Conservation (phyloP, 37 sponge, comb jelly and placozoan genomes). For the Amphimedon queenslandica region DNA sequence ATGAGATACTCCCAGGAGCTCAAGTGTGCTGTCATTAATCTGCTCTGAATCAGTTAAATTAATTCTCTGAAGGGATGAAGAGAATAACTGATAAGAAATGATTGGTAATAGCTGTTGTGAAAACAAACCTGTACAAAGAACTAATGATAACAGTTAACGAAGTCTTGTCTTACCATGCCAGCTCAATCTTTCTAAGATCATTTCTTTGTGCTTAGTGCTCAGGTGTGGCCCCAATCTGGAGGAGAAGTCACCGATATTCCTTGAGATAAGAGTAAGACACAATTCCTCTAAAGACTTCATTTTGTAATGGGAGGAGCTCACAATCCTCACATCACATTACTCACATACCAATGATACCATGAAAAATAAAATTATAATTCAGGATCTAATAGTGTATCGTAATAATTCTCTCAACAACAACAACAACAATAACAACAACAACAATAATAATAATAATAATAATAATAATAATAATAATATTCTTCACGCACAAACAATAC, state of each 20-base stretch:
- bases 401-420: too few species aligned
- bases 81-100: slow-evolving; percentile 65
- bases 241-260: slow-evolving; percentile 37
- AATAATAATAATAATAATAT: neutral
- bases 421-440: too few species aligned
- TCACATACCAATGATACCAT: too few species aligned
- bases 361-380: too few species aligned
- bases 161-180: slow-evolving; percentile 61
- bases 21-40: slow-evolving; percentile 55
- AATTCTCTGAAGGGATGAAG: slow-evolving; percentile 48
- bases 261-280: slow-evolving; percentile 58
- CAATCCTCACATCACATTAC: too few species aligned
- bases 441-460: too few species aligned
- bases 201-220: slow-evolving; percentile 57
- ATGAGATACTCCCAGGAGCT: slow-evolving; percentile 40
- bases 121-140: slow-evolving; percentile 32
- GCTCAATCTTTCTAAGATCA: slow-evolving; percentile 79
- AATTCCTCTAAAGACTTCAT: slow-evolving; percentile 59
- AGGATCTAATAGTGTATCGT: too few species aligned
- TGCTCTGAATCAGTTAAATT: slow-evolving; percentile 58
- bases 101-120: slow-evolving; percentile 22
- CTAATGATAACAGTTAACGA: too few species aligned
- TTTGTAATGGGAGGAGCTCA: slow-evolving; percentile 26
- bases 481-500: neutral
- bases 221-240: slow-evolving; percentile 48